Percentiles rank a stretch among this genome's conserved stretches.
These are phyloP conservation scores for Neosilurus hyrtlii DNA, from an alignment of 2,797 vertebrate genomes.

Conservation along the genomic window DNA sequence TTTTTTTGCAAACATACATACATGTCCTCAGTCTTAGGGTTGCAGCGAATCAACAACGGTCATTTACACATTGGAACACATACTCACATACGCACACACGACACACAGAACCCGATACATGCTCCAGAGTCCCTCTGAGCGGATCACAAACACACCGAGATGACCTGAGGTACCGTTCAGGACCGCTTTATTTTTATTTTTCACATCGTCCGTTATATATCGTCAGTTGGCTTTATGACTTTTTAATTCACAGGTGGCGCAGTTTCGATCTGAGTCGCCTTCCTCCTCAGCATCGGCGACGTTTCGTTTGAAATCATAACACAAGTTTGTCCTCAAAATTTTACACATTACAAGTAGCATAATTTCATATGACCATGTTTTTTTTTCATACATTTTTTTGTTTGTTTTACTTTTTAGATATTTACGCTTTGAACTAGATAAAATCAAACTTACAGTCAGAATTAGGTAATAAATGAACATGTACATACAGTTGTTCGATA, in stretches of 20 bases:
- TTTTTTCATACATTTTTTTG: conserved; percentile 58
- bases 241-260: conserved; percentile 67
- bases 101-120: conserved; percentile 34
- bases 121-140: conserved; percentile 12
- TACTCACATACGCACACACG: conserved; percentile 29
- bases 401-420: conserved; percentile 63
- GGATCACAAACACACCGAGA: conserved; percentile 29
- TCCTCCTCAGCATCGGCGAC: conserved; percentile 65
- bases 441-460: conserved; percentile 74
- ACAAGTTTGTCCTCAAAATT: conserved; percentile 74
- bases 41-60: conserved; percentile 37
- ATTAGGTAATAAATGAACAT: conserved; percentile 76
- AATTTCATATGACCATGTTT: conserved; percentile 69
- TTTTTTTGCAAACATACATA: conserved; percentile 43
- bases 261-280: conserved; percentile 67
- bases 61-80: conserved; percentile 38
- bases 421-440: conserved; percentile 74
- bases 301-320: conserved; percentile 70
- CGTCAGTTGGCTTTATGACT: conserved; percentile 61
- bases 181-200: conserved; percentile 57
- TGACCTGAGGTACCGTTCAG: conserved; percentile 45
- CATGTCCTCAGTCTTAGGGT: conserved; percentile 37
- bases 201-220: conserved; percentile 51
- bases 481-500: conserved; percentile 80
- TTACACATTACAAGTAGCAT: conserved; percentile 75